These are phyloP conservation scores for Laupala kohalensis DNA, from an alignment of 1,140 invertebrate genomes.

Conservation along the genomic window DNA sequence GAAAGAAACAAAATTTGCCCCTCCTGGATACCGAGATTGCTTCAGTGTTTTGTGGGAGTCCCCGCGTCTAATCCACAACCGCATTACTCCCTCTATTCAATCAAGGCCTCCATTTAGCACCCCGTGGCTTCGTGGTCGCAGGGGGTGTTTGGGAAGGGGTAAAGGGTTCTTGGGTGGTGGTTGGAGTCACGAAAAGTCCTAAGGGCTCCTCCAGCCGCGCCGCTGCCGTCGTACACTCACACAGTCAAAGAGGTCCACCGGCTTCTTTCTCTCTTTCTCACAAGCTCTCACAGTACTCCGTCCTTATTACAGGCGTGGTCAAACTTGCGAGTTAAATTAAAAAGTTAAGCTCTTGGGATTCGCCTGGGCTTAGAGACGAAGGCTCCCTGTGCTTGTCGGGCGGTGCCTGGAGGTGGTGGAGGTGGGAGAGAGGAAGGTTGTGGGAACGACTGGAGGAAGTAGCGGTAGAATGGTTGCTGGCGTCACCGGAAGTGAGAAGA, in stretches of 20 bases:
- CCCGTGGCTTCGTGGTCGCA: too few species aligned
- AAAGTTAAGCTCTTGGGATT: neutral
- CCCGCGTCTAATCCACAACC: neutral
- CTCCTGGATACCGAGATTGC: neutral
- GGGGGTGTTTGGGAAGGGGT: too few species aligned
- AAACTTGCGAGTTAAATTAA: neutral
- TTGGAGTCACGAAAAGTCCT: too few species aligned
- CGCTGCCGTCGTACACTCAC: neutral
- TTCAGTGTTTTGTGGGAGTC: neutral
- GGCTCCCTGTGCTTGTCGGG: too few species aligned
- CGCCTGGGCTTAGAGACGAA: neutral
- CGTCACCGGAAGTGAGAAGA: too few species aligned
- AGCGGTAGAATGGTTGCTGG: too few species aligned
- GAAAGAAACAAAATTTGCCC: neutral
- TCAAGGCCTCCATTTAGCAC: neutral
- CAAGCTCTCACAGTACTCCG: too few species aligned
- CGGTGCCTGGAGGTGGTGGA: neutral
- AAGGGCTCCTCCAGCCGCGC: neutral
- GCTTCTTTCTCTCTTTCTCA: too few species aligned
- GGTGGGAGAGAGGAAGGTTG: neutral
- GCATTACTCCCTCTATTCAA: neutral
- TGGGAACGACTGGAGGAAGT: too few species aligned
- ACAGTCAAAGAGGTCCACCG: neutral
- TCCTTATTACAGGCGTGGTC: neutral
- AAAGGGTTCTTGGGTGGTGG: too few species aligned